phyloP scores from a whole-genome alignment of 1,140 invertebrate species.

The Sipha flava region DNA sequence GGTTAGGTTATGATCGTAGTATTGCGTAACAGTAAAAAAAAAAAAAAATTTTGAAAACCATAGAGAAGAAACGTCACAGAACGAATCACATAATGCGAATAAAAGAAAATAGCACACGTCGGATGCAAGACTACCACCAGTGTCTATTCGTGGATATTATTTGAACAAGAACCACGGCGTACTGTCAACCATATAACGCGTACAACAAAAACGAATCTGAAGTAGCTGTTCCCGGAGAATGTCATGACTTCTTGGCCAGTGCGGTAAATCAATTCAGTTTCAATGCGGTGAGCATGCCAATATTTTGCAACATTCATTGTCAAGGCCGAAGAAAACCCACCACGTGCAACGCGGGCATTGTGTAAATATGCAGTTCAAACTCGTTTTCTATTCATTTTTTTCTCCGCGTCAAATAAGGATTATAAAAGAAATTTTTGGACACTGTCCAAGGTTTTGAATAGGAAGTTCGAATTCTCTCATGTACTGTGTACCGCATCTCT shows the following conservation, averaged over 20 bases:
- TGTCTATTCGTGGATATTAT: too few relatives aligned
- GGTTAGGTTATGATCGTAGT: too few relatives aligned
- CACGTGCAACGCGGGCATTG: background rate
- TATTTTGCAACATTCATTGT: conserved; percentile 21
- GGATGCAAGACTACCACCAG: too few relatives aligned
- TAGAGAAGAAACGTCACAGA: too few relatives aligned
- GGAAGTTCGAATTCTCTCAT: background rate
- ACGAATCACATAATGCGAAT: too few relatives aligned
- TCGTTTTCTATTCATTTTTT: background rate
- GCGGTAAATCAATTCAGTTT: background rate
- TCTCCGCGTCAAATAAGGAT: background rate
- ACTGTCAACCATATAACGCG: too few relatives aligned
- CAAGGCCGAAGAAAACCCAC: conserved; percentile 13
- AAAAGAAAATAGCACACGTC: too few relatives aligned
- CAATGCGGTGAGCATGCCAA: background rate
- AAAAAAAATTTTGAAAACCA: too few relatives aligned
- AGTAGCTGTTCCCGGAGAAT: background rate
- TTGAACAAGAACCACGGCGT: too few relatives aligned
- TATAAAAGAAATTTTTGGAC: background rate
- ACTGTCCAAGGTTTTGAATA: background rate
- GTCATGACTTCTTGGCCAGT: conserved; percentile 21
- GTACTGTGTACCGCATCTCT: background rate
- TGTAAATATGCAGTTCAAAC: background rate
- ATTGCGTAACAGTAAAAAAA: too few relatives aligned
- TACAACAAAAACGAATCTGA: background rate